Base-by-base conservation (phyloP, 2,113 vertebrate genomes). In the Pachycephala philippinensis region DNA sequence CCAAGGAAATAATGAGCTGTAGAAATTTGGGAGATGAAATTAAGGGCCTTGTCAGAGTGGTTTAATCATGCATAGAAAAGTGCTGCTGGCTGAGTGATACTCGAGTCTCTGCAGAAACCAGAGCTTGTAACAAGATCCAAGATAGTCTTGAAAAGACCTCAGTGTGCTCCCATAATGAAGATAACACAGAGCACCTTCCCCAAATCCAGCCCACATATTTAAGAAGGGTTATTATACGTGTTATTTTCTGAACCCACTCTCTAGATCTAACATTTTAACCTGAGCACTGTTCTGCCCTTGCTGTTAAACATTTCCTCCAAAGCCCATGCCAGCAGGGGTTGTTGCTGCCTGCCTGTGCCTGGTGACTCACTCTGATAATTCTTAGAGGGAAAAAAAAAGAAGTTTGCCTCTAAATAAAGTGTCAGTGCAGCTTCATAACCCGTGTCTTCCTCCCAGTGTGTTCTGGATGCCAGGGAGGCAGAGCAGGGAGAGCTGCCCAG, bases 1-100 rank as follows among this genome's bases (percentile, higher is more conserved):
- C 95, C 95, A 95, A 90, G 88, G 66, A 92, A 90, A 96, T 92
- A 97, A 95, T 65, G 84, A 94, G 91, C 91, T 95, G 84, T 72
- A 91, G 93, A 94, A 93, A 91, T 95, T 85, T 68, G 87, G 87
- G 89, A 91, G 69, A 11, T 78, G 81, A 87, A 95, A 84, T 92
- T 28, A 78, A 94, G 57, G 47, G 57, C 77, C 64, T 92, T 89
- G 86, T 96, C 85, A 68, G 85, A 81, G 77, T 81, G 61, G 83
- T 93, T 97, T 91, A 95, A 60, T 96, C 88, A 60, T 49, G 27
- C 74, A 45, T 20, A 86, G 76, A 75, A 75, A 89, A 94, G 57
- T 60, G 72, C 92, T 96, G 83, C 71, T 90, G 76, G 88, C 76
- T 47, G 70, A 63, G 75, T 63, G 69, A 63, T 82, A 44, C 2